Percentiles rank a stretch among this genome's conserved stretches.
Evolutionary conservation across 2,113 vertebrate genomes (phyloP).

Genomic region (Psammodynastes pulverulentus): DNA sequence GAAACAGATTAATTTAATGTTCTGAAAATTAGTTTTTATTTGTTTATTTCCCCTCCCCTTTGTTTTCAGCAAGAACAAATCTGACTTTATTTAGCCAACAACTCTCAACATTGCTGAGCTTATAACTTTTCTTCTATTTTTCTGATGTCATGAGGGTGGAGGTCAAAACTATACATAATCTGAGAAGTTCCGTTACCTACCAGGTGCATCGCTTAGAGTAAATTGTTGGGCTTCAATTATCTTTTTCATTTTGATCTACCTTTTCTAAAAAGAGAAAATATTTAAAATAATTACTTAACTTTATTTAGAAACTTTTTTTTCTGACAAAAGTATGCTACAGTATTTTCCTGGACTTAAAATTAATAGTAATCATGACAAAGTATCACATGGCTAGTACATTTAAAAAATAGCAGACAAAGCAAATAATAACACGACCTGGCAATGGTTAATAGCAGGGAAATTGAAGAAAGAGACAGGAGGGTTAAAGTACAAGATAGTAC

Average conservation of each 20-base stretch:
- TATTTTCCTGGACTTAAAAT: background rate
- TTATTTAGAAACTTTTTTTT: background rate
- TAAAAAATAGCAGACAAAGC: background rate
- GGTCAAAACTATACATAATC: background rate
- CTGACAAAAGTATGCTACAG: background rate
- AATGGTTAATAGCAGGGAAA: background rate
- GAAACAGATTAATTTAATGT: conserved; percentile 6
- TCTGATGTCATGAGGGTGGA: background rate
- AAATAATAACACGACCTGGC: background rate
- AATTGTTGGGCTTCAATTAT: background rate
- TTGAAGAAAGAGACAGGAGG: background rate
- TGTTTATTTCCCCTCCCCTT: background rate
- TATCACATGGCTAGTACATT: background rate
- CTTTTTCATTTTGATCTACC: background rate
- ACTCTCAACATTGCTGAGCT: background rate
- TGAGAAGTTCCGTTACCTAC: background rate
- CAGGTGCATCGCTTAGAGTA: background rate
- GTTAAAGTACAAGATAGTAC: background rate
- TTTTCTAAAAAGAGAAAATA: background rate
- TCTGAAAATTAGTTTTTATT: background rate
- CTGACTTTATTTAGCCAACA: background rate
- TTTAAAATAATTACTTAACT: background rate
- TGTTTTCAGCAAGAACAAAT: background rate
- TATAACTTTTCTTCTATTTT: background rate
- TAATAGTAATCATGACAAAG: background rate